These are phyloP conservation scores for Drosophila pseudoobscura DNA, from an alignment of 1,140 invertebrate genomes.

Conservation along the genomic window DNA sequence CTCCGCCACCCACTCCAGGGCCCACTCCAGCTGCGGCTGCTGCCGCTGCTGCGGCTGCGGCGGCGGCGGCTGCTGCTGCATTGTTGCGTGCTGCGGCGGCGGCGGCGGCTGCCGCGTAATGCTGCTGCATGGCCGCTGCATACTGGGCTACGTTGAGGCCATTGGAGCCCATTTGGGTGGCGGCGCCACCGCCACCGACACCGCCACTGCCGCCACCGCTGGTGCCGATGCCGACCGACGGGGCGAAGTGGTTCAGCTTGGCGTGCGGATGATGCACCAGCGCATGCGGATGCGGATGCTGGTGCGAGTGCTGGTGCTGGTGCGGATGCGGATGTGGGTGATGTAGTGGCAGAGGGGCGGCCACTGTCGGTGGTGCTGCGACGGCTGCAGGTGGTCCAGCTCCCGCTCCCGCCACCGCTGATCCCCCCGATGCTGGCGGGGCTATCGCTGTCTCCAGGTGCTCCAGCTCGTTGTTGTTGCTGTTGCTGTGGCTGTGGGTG, in stretches of 20 bases:
- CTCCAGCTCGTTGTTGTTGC: conserved; percentile 26
- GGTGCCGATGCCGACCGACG: neutral
- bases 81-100: conserved; percentile 68
- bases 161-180: conserved; percentile 58
- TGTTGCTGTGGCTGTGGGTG: conserved; percentile 39
- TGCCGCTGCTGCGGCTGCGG: conserved; percentile 41
- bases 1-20: conserved; percentile 11
- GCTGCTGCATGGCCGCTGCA: conserved; percentile 78
- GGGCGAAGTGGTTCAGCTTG: conserved; percentile 35
- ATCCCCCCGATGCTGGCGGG: conserved; percentile 13
- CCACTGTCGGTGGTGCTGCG: neutral
- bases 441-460: conserved; percentile 34
- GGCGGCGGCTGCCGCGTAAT: conserved; percentile 74
- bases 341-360: conserved; percentile 22
- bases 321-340: conserved; percentile 49
- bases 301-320: conserved; percentile 37
- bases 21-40: conserved; percentile 15
- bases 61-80: conserved; percentile 61
- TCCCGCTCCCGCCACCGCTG: neutral
- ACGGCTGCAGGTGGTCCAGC: conserved; percentile 13
- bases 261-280: conserved; percentile 43
- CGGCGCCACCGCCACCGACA: conserved; percentile 5
- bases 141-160: conserved; percentile 77
- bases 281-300: conserved; percentile 45
- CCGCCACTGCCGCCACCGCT: no score